Evolutionary conservation across 2,797 vertebrate species (phyloP).

Genomic region (Dallia pectoralis): DNA sequence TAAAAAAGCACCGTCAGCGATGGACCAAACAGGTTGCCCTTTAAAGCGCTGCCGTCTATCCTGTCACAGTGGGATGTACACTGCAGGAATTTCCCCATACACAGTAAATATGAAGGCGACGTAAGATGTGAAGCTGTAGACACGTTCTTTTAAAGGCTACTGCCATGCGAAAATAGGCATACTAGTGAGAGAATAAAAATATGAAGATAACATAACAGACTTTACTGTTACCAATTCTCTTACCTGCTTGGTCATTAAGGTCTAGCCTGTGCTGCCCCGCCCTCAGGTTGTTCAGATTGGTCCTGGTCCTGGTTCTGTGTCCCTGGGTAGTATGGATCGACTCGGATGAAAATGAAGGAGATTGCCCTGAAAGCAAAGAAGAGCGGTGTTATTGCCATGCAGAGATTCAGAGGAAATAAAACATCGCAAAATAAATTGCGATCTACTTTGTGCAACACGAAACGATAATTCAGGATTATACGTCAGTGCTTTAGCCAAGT

Average conservation of each 20-base stretch:
- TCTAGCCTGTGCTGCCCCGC: constrained; percentile 78
- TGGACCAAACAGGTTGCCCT: background rate
- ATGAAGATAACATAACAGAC: background rate
- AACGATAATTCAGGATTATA: constrained; percentile 39
- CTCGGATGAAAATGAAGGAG: constrained; percentile 52
- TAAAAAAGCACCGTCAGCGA: constrained; percentile 11
- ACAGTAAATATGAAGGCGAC: background rate
- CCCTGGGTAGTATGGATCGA: constrained; percentile 61
- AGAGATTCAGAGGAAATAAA: constrained; percentile 34
- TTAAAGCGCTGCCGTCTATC: constrained; percentile 1
- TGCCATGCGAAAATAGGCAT: background rate
- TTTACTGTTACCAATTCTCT: constrained; percentile 3
- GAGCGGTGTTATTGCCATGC: constrained; percentile 47
- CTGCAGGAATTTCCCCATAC: background rate
- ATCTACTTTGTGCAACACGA: constrained; percentile 45
- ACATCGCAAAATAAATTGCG: constrained; percentile 39
- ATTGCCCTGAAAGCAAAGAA: constrained; percentile 71
- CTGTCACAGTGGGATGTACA: background rate
- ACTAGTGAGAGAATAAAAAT: background rate
- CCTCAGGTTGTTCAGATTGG: constrained; percentile 81
- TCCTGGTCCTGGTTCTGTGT: constrained; percentile 74
- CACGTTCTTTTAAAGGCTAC: background rate
- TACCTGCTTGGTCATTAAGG: constrained; percentile 73
- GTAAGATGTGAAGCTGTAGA: background rate
- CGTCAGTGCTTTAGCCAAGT: constrained; percentile 25